Conservation (phyloP, 2,113 vertebrate genomes). For the Passer montanus region DNA sequence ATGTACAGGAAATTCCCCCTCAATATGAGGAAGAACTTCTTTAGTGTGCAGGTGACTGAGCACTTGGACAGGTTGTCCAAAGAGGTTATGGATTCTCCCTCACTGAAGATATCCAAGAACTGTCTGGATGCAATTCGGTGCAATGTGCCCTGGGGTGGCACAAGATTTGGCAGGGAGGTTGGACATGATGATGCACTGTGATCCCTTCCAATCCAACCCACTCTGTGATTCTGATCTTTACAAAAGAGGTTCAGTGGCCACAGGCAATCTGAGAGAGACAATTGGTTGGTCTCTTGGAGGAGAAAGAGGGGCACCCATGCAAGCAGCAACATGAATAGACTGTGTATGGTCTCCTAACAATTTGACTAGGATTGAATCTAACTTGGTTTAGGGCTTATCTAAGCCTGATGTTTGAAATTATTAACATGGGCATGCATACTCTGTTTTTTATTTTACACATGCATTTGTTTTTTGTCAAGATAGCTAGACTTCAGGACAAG, state of each 20-base stretch:
- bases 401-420: background rate
- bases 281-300: background rate
- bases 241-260: background rate
- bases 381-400: background rate
- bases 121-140: background rate
- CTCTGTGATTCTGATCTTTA: background rate
- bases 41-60: background rate
- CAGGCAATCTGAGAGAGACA: background rate
- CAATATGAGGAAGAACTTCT: background rate
- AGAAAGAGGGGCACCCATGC: background rate
- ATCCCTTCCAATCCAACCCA: background rate
- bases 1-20: background rate
- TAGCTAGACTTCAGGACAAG: background rate
- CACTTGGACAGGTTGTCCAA: background rate
- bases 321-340: background rate
- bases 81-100: background rate
- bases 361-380: background rate
- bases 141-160: background rate
- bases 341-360: background rate
- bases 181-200: background rate
- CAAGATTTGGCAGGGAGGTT: background rate
- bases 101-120: background rate
- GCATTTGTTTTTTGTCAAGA: background rate
- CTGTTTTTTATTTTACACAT: background rate
- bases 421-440: rapidly evolving